Conservation (phyloP, 2,797 vertebrate species). For the Arrhamphus sclerolepis region DNA sequence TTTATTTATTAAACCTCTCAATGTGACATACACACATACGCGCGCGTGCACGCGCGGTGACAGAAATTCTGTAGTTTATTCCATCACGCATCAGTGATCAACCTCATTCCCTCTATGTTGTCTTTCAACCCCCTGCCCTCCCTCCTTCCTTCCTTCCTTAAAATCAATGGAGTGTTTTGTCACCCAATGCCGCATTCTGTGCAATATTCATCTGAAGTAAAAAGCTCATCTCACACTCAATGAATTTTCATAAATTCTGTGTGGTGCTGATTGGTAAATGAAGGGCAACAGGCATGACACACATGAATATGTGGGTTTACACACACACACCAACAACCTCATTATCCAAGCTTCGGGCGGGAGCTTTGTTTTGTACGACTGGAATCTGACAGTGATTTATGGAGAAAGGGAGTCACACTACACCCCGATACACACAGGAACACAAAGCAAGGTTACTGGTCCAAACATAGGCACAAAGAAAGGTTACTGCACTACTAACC, state of each 20-base stretch:
- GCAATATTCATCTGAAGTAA: constrained; percentile 74
- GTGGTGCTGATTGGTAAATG: constrained; percentile 61
- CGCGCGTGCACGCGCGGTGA: constrained; percentile 58
- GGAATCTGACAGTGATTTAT: constrained; percentile 83
- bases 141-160: constrained; percentile 45
- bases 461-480: constrained; percentile 72
- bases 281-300: constrained; percentile 58
- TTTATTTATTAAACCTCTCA: constrained; percentile 81
- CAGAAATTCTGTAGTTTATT: constrained; percentile 74
- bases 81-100: constrained; percentile 73
- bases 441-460: constrained; percentile 77
- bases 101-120: constrained; percentile 70
- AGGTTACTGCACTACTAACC: constrained; percentile 66
- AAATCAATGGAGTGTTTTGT: constrained; percentile 73
- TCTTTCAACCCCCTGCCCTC: constrained; percentile 28
- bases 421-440: constrained; percentile 72
- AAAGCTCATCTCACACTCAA: constrained; percentile 71
- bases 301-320: constrained; percentile 27
- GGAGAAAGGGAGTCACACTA: constrained; percentile 74
- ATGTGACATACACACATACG: constrained; percentile 54
- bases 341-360: constrained; percentile 65
- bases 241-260: constrained; percentile 76
- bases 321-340: constrained; percentile 44
- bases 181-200: constrained; percentile 60
- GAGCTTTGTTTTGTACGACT: constrained; percentile 71